phyloP scores from a whole-genome alignment of 1,140 invertebrate species.

The Drosophila sproati region DNA sequence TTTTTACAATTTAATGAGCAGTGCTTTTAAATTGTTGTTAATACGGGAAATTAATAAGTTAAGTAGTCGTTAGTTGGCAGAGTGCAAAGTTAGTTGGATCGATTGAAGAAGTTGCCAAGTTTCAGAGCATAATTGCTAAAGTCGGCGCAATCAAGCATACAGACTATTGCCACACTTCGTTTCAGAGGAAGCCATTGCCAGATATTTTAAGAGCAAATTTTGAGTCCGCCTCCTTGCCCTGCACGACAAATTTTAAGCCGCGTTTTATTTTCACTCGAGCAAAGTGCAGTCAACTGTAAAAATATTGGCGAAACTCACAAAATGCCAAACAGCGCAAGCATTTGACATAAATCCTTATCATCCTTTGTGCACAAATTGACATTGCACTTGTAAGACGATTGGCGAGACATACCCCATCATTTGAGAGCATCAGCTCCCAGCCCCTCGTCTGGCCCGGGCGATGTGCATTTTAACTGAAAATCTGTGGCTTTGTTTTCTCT shows the following conservation, averaged over 20 bases:
- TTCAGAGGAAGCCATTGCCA: not conserved
- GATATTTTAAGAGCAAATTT: not conserved
- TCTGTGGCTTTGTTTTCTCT: constrained; percentile 63
- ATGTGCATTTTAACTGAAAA: constrained; percentile 30
- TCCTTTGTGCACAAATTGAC: constrained; percentile 77
- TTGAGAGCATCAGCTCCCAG: not conserved
- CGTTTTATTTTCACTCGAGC: constrained; percentile 60
- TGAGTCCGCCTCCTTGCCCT: constrained; percentile 3
- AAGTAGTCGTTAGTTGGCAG: constrained; percentile 57
- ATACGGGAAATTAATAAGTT: constrained; percentile 77
- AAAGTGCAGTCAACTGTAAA: constrained; percentile 70
- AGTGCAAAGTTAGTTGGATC: constrained; percentile 61
- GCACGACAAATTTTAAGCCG: constrained; percentile 16
- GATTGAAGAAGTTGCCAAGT: constrained; percentile 24
- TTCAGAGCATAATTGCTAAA: constrained; percentile 12
- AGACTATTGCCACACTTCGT: not conserved
- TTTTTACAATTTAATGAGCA: constrained; percentile 70
- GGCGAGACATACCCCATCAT: constrained; percentile 56
- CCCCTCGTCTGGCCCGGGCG: not conserved
- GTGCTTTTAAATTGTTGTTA: constrained; percentile 59
- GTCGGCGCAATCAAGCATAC: constrained; percentile 6
- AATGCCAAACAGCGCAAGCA: constrained; percentile 61
- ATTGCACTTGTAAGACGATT: constrained; percentile 77
- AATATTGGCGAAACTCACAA: constrained; percentile 69
- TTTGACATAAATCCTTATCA: constrained; percentile 80